Percentiles rank a stretch among this genome's conserved stretches.
Evolutionary conservation across 2,888 invertebrate genomes (phyloP).

Genomic region (Fabriciana adippe): DNA sequence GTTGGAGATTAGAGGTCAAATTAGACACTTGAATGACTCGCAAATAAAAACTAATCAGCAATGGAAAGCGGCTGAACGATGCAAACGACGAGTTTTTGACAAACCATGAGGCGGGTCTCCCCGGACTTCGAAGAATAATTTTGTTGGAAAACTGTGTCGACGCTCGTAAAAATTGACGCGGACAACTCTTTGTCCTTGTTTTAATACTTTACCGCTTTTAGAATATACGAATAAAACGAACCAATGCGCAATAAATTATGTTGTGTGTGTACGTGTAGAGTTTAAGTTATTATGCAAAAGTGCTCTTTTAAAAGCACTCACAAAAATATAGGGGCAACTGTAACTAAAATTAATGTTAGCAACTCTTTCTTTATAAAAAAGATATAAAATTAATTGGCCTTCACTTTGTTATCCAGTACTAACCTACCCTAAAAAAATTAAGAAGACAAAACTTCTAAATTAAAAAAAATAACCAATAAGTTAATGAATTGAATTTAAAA

Average conservation of each 20-base stretch:
- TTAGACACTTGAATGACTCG: neutral
- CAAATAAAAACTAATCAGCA: slow-evolving; percentile 67
- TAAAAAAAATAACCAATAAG: too few relatives aligned
- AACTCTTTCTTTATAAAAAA: too few relatives aligned
- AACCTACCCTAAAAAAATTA: too few relatives aligned
- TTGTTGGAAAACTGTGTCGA: slow-evolving; percentile 61
- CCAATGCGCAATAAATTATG: slow-evolving; percentile 27
- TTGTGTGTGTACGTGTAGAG: neutral
- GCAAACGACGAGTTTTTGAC: slow-evolving; percentile 58
- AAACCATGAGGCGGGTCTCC: slow-evolving; percentile 52
- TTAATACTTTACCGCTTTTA: slow-evolving; percentile 47
- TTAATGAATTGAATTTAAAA: too few relatives aligned
- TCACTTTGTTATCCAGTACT: too few relatives aligned
- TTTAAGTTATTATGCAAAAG: slow-evolving; percentile 19
- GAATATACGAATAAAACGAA: slow-evolving; percentile 35
- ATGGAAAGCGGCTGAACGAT: slow-evolving; percentile 61
- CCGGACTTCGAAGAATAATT: slow-evolving; percentile 55
- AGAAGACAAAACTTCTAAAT: too few relatives aligned
- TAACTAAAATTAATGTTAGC: neutral
- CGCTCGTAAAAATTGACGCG: slow-evolving; percentile 56
- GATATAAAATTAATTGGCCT: too few relatives aligned
- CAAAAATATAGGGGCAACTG: neutral
- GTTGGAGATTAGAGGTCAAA: too few relatives aligned
- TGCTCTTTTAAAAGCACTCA: slow-evolving; percentile 3
- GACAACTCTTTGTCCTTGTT: slow-evolving; percentile 51